Evolutionary conservation across 2,888 invertebrate genomes (phyloP), one percentile per base, ranked within the genome.

Genomic region (Lamellibrachia columna): DNA sequence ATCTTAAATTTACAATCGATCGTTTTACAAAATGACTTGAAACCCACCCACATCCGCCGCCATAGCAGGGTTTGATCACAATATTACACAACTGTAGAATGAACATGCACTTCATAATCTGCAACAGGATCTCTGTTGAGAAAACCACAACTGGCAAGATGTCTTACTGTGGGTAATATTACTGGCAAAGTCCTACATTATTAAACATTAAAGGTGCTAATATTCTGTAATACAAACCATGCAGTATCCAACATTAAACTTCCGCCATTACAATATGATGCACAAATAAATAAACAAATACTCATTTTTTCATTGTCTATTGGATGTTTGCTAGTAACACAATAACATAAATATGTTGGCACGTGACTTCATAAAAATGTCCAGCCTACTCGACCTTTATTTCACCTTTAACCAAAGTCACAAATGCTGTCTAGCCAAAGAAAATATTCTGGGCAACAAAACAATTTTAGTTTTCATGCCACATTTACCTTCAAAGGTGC

Each of bases 161-260:
- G 15, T n/a, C n/a, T 60, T 75, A 75, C n/a, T 75, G 75, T n/a
- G 15, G n/a, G 75, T 75, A 40, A 40, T 75, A 22, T 22, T 75
- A 15, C 75, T 22, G 75, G 22, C 15, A 15, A 75, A n/a, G 1
- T 75, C 75, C 75, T n/a, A 75, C 22, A 3, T 75, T 75, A 75
- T 75, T 75, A 75, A 75, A 75, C 75, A 75, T 22, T 75, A n/a
- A 15, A 75, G 75, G 75, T 75, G 75, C 75, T 75, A 75, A 75
- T 22, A 75, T 75, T 22, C 22, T 15, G 6, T n/a, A 75, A 22
- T n/a, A 75, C 2, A n/a, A 15, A 22, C 6, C 22, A 2, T 75
- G 15, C 75, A 22, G 75, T 2, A 75, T 75, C 75, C 22, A 22
- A n/a, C n/a, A 15, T 11, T n/a, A 60, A 60, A 60, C 15, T 60